Conservation (phyloP, 2,797 vertebrate genomes). For the Chelon auratus region DNA sequence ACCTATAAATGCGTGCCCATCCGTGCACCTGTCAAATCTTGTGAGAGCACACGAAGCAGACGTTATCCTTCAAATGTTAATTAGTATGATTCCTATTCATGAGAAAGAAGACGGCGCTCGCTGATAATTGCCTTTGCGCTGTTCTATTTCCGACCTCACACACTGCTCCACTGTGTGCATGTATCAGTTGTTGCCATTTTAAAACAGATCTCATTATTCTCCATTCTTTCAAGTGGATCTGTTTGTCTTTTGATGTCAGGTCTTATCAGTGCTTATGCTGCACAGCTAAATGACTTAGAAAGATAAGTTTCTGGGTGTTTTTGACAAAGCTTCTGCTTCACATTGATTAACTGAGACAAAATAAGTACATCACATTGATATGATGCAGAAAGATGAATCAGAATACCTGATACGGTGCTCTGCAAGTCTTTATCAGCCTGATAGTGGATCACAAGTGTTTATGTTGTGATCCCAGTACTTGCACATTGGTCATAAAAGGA, state of each 20-base stretch:
- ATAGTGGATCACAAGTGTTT: neutral
- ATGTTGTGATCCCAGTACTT: neutral
- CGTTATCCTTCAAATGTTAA: neutral
- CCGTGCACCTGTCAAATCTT: conserved; percentile 21
- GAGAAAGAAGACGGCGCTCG: conserved; percentile 14
- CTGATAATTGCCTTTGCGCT: conserved; percentile 8
- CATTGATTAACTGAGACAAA: conserved; percentile 30
- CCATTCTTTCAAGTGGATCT: conserved; percentile 58
- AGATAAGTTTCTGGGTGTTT: conserved; percentile 48
- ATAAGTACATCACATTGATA: neutral
- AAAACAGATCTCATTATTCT: conserved; percentile 50
- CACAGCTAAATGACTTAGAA: conserved; percentile 5
- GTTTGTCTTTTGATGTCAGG: conserved; percentile 45
- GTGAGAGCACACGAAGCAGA: conserved; percentile 13
- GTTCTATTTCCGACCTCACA: conserved; percentile 31
- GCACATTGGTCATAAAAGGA: neutral
- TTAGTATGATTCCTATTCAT: conserved; percentile 10
- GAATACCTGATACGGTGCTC: neutral
- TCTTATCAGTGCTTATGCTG: conserved; percentile 44
- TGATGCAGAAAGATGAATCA: conserved; percentile 6
- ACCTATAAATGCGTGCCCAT: conserved; percentile 10
- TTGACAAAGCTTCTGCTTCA: conserved; percentile 6
- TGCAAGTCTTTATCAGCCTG: neutral
- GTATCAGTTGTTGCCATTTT: conserved; percentile 44
- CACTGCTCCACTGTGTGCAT: conserved; percentile 26